These are phyloP conservation scores for Panagrolaimus sp. DNA, from an alignment of 1,140 invertebrate species.

Conservation along the genomic window DNA sequence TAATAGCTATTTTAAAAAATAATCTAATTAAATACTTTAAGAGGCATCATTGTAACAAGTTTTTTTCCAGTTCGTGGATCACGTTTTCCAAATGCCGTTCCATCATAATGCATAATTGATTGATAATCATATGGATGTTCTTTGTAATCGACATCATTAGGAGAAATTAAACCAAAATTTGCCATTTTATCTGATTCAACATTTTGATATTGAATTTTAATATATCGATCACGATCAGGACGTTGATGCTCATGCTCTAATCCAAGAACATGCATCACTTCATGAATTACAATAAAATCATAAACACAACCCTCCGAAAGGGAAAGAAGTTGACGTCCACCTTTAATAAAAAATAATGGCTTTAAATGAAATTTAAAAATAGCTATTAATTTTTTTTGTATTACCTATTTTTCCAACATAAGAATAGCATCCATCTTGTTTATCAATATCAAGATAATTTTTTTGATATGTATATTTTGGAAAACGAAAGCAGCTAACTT, in stretches of 20 bases:
- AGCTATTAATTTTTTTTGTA: no score
- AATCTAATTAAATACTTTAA: constrained; percentile 23
- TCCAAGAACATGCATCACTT: constrained; percentile 36
- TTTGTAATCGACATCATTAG: constrained; percentile 27
- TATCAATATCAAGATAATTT: constrained; percentile 36
- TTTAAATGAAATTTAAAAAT: no score
- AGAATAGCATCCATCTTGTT: constrained; percentile 22
- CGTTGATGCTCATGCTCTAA: constrained; percentile 37
- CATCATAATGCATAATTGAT: constrained; percentile 37
- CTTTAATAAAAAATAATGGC: no score
- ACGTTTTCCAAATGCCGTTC: constrained; percentile 29
- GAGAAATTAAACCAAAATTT: constrained; percentile 32
- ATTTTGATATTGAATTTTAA: constrained; percentile 32
- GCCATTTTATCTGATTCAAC: constrained; percentile 32
- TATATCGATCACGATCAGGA: constrained; percentile 31
- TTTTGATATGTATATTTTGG: constrained; percentile 19
- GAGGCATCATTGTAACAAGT: constrained; percentile 30
- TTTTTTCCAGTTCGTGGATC: constrained; percentile 23
- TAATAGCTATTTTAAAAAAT: background rate
- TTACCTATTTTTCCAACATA: constrained; percentile 20
- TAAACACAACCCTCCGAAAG: constrained; percentile 31
- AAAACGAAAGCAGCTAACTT: constrained; percentile 27
- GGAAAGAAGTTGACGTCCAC: constrained; percentile 29
- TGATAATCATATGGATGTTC: constrained; percentile 33
- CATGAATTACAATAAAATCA: constrained; percentile 39